These are phyloP conservation scores for Ochotona curzoniae DNA, from an alignment of 2,113 vertebrate genomes.

Conservation along the genomic window DNA sequence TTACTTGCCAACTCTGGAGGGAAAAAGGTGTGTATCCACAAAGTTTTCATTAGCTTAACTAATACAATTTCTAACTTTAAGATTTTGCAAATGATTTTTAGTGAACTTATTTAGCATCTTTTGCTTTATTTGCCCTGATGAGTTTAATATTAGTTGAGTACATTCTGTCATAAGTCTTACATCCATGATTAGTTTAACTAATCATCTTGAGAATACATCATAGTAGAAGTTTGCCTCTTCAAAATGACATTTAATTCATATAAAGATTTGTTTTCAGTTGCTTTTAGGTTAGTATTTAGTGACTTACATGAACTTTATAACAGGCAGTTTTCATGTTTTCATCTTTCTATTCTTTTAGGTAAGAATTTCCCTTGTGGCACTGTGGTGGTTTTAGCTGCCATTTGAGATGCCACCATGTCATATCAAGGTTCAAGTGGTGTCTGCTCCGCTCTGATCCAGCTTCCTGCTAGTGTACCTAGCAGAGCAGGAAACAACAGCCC, in stretches of 20 bases:
- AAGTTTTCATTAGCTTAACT: neutral
- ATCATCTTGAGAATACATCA: neutral
- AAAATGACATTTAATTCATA: constrained; percentile 10
- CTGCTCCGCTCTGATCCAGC: no score
- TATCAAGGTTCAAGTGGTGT: no score
- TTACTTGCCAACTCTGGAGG: constrained; percentile 14
- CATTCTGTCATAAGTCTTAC: neutral
- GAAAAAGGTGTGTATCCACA: constrained; percentile 37
- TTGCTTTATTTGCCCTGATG: neutral
- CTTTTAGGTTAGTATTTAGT: neutral
- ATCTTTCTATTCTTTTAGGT: neutral
- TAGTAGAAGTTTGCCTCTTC: neutral
- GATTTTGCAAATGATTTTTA: neutral
- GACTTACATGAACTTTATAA: neutral
- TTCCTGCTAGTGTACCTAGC: no score
- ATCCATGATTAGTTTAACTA: constrained; percentile 12
- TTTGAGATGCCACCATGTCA: no score
- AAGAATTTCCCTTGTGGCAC: neutral
- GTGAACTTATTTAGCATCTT: neutral
- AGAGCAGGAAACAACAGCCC: no score
- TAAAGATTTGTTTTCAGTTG: constrained; percentile 18
- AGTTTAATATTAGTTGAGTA: neutral
- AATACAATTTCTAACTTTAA: neutral
- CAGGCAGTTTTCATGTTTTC: neutral
- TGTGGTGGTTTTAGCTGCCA: no score